A percentile compares a stretch with the other conserved stretches of the same genome.
Conservation (phyloP, 2,888 invertebrate species). For the Hemicrepidius hirtus region DNA sequence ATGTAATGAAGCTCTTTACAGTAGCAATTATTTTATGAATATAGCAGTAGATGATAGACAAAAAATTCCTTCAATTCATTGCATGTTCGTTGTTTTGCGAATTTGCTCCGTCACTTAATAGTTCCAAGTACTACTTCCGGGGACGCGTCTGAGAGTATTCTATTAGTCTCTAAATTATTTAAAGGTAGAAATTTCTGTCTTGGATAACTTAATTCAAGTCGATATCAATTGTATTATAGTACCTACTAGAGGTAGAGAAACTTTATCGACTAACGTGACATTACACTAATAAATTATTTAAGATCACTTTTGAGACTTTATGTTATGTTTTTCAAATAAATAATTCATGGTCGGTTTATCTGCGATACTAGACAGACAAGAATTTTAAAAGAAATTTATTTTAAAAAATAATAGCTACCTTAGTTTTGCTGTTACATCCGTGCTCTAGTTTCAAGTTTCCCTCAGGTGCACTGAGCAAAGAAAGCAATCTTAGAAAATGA, state of each 20-base stretch:
- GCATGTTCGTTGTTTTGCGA: no score
- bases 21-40: no score
- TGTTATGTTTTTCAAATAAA: constrained; percentile 32
- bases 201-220: constrained; percentile 18
- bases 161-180: constrained; percentile 18
- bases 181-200: neutral
- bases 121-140: neutral
- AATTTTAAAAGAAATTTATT: constrained; percentile 32
- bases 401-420: constrained; percentile 45
- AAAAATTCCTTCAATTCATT: no score
- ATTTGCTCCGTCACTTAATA: no score
- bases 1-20: no score
- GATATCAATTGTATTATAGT: constrained; percentile 9
- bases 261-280: constrained; percentile 18
- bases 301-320: constrained; percentile 13
- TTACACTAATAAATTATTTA: constrained; percentile 21
- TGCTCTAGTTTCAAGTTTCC: constrained; percentile 61
- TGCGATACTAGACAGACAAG: constrained; percentile 22
- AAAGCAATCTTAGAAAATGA: constrained; percentile 64
- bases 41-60: no score
- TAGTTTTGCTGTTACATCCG: constrained; percentile 35
- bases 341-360: constrained; percentile 19
- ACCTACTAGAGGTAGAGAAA: no score
- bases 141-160: constrained; percentile 15
- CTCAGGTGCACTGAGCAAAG: constrained; percentile 63